Conservation (phyloP, 2,797 vertebrate species). For the Lates japonicus region DNA sequence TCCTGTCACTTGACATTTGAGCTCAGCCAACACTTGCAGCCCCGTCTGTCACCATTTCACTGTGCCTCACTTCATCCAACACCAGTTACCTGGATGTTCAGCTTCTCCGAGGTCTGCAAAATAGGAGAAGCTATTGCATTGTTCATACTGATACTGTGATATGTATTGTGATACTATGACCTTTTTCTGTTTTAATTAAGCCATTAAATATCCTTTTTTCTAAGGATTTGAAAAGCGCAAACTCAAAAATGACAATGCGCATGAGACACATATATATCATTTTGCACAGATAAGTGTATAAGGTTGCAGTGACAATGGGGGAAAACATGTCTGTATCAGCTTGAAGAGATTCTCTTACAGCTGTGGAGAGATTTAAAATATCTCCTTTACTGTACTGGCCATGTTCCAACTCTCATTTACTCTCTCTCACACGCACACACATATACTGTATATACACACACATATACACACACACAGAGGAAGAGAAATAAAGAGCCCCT, state of each 20-base stretch:
- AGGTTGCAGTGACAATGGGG: background rate
- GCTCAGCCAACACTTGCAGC: conserved; percentile 58
- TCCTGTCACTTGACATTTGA: conserved; percentile 78
- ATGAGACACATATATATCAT: background rate
- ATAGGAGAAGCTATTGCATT: background rate
- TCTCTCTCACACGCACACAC: conserved; percentile 15
- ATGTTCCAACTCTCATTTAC: conserved; percentile 73
- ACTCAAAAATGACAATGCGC: background rate
- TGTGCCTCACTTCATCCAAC: conserved; percentile 2
- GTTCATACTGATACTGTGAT: background rate
- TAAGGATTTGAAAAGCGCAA: background rate
- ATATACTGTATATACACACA: conserved; percentile 57
- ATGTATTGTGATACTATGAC: background rate
- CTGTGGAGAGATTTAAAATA: conserved; percentile 77
- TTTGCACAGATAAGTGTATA: background rate
- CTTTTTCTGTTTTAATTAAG: background rate
- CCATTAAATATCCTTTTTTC: background rate
- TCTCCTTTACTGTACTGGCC: conserved; percentile 80
- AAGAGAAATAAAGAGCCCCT: conserved; percentile 69
- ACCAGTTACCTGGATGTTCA: background rate
- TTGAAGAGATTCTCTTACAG: conserved; percentile 38
- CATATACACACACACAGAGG: conserved; percentile 56
- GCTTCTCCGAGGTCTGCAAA: background rate
- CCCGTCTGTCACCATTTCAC: conserved; percentile 59
- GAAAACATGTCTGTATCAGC: conserved; percentile 20